Evolutionary conservation across 2,113 vertebrate species (phyloP).

Genomic region (Protobothrops mucrosquamatus): DNA sequence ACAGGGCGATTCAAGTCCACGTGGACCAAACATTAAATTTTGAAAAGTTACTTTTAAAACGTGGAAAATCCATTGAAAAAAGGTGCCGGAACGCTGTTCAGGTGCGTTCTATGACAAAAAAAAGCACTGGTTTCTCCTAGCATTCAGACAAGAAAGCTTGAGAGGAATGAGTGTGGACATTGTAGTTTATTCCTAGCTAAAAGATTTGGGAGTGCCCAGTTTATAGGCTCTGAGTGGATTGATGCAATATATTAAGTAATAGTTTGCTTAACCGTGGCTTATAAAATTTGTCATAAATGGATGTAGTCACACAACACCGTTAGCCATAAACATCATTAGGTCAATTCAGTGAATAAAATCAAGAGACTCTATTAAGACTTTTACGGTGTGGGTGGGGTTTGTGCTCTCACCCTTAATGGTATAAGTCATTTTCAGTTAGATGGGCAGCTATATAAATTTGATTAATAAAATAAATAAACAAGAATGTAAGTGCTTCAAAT

Average conservation of each 20-base stretch:
- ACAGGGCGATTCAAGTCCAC: too few species aligned
- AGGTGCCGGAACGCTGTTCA: too few species aligned
- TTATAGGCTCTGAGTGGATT: background rate
- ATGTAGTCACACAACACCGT: background rate
- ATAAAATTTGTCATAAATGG: background rate
- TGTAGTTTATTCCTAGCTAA: background rate
- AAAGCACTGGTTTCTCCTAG: background rate
- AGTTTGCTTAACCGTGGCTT: background rate
- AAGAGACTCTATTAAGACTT: background rate
- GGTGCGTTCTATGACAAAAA: too few species aligned
- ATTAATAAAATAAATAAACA: background rate
- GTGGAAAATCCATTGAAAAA: too few species aligned
- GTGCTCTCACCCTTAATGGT: background rate
- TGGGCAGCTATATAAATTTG: background rate
- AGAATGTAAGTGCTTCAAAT: background rate
- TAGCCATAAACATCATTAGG: background rate
- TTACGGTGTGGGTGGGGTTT: background rate
- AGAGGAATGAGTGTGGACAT: background rate
- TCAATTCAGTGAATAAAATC: background rate
- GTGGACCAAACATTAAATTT: too few species aligned
- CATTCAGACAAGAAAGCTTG: background rate
- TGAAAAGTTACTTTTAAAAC: too few species aligned
- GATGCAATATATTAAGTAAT: background rate
- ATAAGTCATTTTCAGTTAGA: background rate
- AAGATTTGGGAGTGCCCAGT: background rate